Evolutionary conservation across 2,888 invertebrate genomes (phyloP).

Genomic region (Cryptus armator): DNA sequence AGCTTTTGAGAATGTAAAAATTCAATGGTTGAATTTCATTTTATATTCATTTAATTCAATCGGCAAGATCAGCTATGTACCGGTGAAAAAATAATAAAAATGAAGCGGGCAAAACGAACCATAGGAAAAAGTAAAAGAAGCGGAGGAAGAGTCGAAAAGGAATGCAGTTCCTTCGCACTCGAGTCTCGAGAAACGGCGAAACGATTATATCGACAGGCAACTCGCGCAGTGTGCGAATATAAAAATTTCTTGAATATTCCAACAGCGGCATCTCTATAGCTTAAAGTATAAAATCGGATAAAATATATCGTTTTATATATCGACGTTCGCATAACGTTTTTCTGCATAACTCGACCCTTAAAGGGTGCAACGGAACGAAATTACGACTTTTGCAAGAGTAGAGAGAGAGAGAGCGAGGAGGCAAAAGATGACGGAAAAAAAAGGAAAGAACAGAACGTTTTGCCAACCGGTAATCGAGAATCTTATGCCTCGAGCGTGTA

Average conservation of each 20-base stretch:
- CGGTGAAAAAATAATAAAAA: background rate
- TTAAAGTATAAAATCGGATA: conserved; percentile 58
- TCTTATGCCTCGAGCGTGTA: conserved; percentile 21
- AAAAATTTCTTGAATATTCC: conserved; percentile 32
- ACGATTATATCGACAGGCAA: conserved; percentile 60
- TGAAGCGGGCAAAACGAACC: conserved; percentile 11
- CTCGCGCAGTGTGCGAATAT: conserved; percentile 39
- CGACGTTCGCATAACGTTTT: conserved; percentile 59
- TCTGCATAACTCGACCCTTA: conserved; percentile 53
- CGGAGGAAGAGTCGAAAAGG: conserved; percentile 36
- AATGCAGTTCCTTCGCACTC: conserved; percentile 64
- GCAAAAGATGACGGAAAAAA: conserved; percentile 16
- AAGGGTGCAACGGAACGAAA: conserved; percentile 51
- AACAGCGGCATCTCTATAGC: conserved; percentile 15
- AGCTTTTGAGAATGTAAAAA: conserved; percentile 34
- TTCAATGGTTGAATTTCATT: conserved; percentile 32
- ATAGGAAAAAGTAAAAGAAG: background rate
- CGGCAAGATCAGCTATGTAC: background rate
- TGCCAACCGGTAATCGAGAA: conserved; percentile 49
- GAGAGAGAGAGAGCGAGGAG: background rate
- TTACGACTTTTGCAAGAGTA: conserved; percentile 57
- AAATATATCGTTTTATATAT: conserved; percentile 66
- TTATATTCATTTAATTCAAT: conserved; percentile 45
- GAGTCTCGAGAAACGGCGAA: conserved; percentile 52
- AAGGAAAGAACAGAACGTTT: conserved; percentile 12